Evolutionary conservation across 2,888 invertebrate genomes (phyloP).

Genomic region (Drosophila histrio): DNA sequence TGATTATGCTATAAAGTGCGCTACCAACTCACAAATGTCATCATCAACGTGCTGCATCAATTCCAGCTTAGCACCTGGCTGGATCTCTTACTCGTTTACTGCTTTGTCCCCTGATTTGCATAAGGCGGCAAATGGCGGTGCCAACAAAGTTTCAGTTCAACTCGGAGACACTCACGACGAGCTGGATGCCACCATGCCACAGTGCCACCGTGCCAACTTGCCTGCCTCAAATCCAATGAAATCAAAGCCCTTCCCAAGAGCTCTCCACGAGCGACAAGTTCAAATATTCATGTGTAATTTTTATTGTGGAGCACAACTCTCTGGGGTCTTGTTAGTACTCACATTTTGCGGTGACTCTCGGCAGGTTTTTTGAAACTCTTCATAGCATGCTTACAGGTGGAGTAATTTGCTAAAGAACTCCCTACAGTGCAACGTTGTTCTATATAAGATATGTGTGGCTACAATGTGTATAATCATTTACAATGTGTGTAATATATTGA

Average conservation of each 20-base stretch:
- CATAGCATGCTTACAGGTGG: neutral
- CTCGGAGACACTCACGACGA: slow-evolving; percentile 5
- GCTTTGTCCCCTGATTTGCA: slow-evolving; percentile 58
- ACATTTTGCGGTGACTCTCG: slow-evolving; percentile 30
- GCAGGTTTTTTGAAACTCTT: slow-evolving; percentile 5
- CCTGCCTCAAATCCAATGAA: slow-evolving; percentile 47
- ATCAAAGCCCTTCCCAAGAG: slow-evolving; percentile 48
- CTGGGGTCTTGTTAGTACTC: slow-evolving; percentile 66
- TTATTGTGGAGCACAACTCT: slow-evolving; percentile 52
- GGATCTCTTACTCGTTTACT: slow-evolving; percentile 17
- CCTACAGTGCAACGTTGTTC: neutral
- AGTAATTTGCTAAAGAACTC: neutral
- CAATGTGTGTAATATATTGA: neutral
- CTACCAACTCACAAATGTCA: slow-evolving; percentile 42
- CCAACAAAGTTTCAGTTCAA: slow-evolving; percentile 53
- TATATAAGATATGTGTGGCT: neutral
- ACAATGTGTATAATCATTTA: neutral
- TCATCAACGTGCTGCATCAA: slow-evolving; percentile 44
- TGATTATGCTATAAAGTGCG: slow-evolving; percentile 36
- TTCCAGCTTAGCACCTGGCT: slow-evolving; percentile 40
- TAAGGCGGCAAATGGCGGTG: slow-evolving; percentile 51
- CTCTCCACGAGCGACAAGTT: slow-evolving; percentile 20
- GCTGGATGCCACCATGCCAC: neutral
- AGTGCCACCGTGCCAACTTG: neutral
- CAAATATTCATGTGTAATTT: slow-evolving; percentile 52